Evolutionary conservation across 2,113 vertebrate species (phyloP).

Genomic region (Lepus americanus): DNA sequence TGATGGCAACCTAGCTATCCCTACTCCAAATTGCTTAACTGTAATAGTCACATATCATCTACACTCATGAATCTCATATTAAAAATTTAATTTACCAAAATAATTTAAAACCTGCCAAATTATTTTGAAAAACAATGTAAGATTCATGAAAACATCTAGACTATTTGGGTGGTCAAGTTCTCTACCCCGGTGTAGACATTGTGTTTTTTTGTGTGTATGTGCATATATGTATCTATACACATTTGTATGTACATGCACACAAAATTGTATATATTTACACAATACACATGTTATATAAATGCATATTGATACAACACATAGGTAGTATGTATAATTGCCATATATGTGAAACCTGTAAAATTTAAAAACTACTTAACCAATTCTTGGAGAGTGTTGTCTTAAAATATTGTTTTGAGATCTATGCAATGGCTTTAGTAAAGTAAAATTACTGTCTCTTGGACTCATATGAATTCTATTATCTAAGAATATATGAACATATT

Average conservation of each 20-base stretch:
- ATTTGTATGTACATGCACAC: background rate
- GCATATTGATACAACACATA: background rate
- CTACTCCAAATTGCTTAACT: background rate
- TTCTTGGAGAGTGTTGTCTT: background rate
- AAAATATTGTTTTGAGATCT: conserved; percentile 38
- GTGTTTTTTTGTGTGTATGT: background rate
- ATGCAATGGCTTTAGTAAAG: background rate
- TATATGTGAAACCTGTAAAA: background rate
- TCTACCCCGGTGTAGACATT: background rate
- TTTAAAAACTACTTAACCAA: background rate
- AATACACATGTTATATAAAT: background rate
- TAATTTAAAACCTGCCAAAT: conserved; percentile 4
- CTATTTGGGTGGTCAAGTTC: background rate
- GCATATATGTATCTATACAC: background rate
- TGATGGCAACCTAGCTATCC: background rate
- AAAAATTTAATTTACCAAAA: conserved; percentile 23
- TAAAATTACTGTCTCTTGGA: background rate
- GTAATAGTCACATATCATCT: background rate
- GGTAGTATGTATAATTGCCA: background rate
- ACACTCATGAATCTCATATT: background rate
- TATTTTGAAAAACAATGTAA: conserved; percentile 41
- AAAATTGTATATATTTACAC: background rate
- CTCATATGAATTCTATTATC: background rate
- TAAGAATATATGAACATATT: background rate
- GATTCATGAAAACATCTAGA: background rate